Base-by-base conservation (phyloP, 2,797 vertebrate genomes). In the Dendrocincla fuliginosa region DNA sequence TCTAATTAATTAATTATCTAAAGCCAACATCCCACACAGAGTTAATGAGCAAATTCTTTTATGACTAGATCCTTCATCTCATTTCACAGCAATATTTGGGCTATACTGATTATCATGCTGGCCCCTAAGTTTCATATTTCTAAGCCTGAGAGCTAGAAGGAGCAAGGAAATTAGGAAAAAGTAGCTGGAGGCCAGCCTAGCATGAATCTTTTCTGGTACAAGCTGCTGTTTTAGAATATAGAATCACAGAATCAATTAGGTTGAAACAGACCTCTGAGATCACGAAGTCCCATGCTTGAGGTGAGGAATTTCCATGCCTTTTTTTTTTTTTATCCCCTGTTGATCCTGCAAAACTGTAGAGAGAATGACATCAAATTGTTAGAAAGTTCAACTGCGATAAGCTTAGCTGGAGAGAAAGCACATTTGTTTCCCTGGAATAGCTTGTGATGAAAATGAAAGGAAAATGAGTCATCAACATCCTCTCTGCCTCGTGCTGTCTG, bases 401-500 rank as follows among this genome's bases (percentile, higher is more conserved):
- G 80, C 55, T 67, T 44, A 74, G 76, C 27, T 41, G 63, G 74
- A 87, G 55, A 84, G 68, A 73, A 35, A 94, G 55, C 57, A 79
- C 52, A 39, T 64, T 63, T 93, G 44, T 94, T 96, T 46, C 86
- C 65, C 35, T 74, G 61, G 69, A 95, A 73, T 89, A 95, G 73
- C 55, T 42, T 76, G 80, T 85, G 85, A 89, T 74, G 37, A 83
- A 95, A 92, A 90, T 18, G 41, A 94, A 94, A 81, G 90, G 57
- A 93, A 93, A 91, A 84, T 93, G 89, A 93, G 63, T 94, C 94
- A 93, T 55, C 67, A 13, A 35, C 91, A 88, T 93, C 87, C 90
- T 94, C 60, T 85, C 16, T 74, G 74, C 79, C 65, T 91, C n/a
- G 2, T 11, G 77, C 33, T 24, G 41, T 49, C 80, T 35, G 49